phyloP scores from a whole-genome alignment of 2,113 vertebrate species.

The Lycocorax pyrrhopterus region DNA sequence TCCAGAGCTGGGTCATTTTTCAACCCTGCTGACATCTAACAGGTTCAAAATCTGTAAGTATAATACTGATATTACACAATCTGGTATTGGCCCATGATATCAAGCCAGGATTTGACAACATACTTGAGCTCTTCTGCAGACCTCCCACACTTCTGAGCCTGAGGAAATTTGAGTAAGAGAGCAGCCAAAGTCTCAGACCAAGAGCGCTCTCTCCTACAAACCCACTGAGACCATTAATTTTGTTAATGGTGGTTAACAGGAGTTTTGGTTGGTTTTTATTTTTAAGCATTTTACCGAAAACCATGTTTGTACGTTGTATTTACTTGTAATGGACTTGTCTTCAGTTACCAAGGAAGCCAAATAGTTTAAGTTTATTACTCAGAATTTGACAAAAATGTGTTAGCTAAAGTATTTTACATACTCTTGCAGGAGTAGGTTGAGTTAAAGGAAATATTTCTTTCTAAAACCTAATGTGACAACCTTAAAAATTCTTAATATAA shows the following conservation, averaged over 20 bases:
- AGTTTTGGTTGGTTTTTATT: neutral
- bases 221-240: neutral
- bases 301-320: rapidly evolving
- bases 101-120: neutral
- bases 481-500: neutral
- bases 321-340: neutral
- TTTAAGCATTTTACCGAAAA: neutral
- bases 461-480: neutral
- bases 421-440: neutral
- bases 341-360: neutral
- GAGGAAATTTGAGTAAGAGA: neutral
- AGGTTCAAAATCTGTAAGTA: neutral
- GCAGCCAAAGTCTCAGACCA: neutral
- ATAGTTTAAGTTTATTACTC: neutral
- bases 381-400: neutral
- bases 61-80: neutral
- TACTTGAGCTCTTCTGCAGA: neutral
- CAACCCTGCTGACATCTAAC: neutral
- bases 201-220: neutral
- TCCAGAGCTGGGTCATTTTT: neutral
- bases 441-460: neutral
- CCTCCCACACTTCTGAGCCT: neutral
- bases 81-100: neutral
- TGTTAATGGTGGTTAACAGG: neutral
- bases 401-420: neutral